Evolutionary conservation across 2,888 invertebrate species (phyloP), one percentile per base, ranked within the genome.

Genomic region (Folsomia manolachei): DNA sequence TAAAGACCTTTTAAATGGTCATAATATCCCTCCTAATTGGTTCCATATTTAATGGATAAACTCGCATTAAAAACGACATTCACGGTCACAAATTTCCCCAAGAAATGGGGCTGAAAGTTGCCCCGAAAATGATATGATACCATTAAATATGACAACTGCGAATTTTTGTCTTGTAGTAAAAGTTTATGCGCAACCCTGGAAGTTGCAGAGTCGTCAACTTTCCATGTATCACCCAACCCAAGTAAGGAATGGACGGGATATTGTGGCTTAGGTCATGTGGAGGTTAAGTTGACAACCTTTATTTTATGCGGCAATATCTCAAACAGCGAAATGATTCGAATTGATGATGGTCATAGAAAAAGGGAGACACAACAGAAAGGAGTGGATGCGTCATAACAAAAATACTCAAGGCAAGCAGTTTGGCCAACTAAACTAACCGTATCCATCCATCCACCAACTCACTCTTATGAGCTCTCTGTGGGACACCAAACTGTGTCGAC

Each of bases 261-360:
- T 7, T 4, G 60, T 21, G 60, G n/a, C 56, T 18, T 56, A 56
- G 56, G 56, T 56, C 56, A n/a, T 56, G 56, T n/a, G 7, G 56
- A 56, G 56, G 21, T 14, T 39, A 39, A 21, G 56, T 14, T 56
- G 56, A 56, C 56, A 56, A 56, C 21, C 4, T 18, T 21, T 19
- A 56, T 56, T 56, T 56, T 56, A 56, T 56, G 21, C n/a, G 56
- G 56, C 56, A 56, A 56, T 56, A 56, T 56, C 56, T 56, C 56
- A 39, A 39, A 14, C 39, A 39, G 18, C 56, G 56, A 56, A 39
- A 39, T 39, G 56, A 56, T 56, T 56, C 18, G 56, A 56, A 56
- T 56, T 56, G 56, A 56, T 18, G 56, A 56, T 4, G 39, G 39
- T 39, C 39, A 39, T 39, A 9, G 7, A 14, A 14, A 39, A 14